Conservation (phyloP, 1,140 invertebrate species). For the Camponotus floridanus region DNA sequence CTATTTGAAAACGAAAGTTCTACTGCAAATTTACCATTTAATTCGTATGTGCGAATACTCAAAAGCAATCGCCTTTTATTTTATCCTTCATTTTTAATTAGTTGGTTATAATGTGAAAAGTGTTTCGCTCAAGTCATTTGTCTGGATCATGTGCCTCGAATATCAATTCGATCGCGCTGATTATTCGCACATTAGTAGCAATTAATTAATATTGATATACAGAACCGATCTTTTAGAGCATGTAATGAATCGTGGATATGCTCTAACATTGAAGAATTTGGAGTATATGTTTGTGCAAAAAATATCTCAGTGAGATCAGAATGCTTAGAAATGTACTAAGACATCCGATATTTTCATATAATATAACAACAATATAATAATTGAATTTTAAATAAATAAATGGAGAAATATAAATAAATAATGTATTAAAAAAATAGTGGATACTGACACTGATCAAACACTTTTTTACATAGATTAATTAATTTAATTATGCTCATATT, state of each 20-base stretch:
- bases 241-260: conserved; percentile 84
- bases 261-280: conserved; percentile 84
- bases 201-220: conserved; percentile 84
- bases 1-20: conserved; percentile 81
- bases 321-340: conserved; percentile 23
- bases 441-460: not conserved
- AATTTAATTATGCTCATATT: not conserved
- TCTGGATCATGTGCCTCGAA: not conserved
- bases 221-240: conserved; percentile 84
- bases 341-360: not conserved
- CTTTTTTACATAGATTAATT: not conserved
- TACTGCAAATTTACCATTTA: conserved; percentile 86
- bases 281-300: conserved; percentile 71
- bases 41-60: conserved; percentile 80
- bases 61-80: conserved; percentile 24
- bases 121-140: not conserved
- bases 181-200: conserved; percentile 80
- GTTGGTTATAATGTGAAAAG: not conserved
- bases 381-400: not conserved
- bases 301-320: conserved; percentile 71
- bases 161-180: conserved; percentile 67
- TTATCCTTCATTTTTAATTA: not conserved
- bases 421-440: not conserved
- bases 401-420: no score
- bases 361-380: not conserved